These are phyloP conservation scores for Chymomyza procnemis DNA, from an alignment of 2,888 invertebrate species.

Conservation along the genomic window DNA sequence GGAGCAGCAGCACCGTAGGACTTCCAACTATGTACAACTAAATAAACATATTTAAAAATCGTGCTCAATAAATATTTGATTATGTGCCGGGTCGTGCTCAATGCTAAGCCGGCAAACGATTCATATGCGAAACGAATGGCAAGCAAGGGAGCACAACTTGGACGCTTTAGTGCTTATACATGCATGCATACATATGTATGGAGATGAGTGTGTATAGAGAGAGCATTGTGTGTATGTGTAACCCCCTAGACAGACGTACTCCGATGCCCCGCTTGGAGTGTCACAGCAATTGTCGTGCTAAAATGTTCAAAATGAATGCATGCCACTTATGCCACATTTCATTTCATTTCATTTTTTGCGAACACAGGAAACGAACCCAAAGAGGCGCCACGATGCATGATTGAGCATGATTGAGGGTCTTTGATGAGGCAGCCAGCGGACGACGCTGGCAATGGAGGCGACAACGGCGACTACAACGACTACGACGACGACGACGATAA, in stretches of 20 bases:
- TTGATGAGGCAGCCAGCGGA: background rate
- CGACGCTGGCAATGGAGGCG: background rate
- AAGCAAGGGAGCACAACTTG: background rate
- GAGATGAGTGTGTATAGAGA: constrained; percentile 22
- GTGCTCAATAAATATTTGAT: constrained; percentile 70
- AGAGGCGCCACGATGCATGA: constrained; percentile 66
- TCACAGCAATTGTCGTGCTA: constrained; percentile 34
- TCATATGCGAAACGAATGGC: constrained; percentile 44
- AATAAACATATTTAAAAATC: constrained; percentile 49
- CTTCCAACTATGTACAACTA: background rate
- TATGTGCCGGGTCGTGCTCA: constrained; percentile 25
- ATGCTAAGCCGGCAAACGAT: constrained; percentile 20
- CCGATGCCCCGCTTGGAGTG: background rate
- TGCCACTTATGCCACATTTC: constrained; percentile 53
- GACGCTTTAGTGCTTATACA: background rate
- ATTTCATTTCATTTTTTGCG: constrained; percentile 25
- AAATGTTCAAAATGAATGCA: constrained; percentile 56
- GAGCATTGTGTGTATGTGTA: constrained; percentile 21
- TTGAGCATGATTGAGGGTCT: constrained; percentile 66
- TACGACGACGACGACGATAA: background rate
- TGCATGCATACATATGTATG: background rate
- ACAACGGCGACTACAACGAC: background rate
- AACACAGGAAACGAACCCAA: constrained; percentile 54
- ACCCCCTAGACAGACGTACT: background rate
- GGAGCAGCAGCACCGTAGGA: constrained; percentile 23